phyloP scores from a whole-genome alignment of 2,888 invertebrate genomes.

The Ophion ventricosus region DNA sequence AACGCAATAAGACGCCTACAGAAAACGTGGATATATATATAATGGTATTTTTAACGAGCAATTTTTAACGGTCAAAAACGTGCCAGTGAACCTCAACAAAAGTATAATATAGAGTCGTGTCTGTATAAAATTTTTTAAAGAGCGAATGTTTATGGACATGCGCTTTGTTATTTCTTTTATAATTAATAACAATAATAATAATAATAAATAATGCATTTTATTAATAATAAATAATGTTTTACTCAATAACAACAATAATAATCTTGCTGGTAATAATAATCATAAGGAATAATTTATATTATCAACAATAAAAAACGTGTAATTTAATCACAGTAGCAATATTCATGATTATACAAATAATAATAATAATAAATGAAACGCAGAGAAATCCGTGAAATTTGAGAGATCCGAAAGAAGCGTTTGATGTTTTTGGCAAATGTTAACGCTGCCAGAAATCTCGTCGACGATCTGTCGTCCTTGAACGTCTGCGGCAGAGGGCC shows the following conservation, averaged over 20 bases:
- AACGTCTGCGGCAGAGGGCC: constrained; percentile 61
- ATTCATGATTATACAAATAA: not conserved
- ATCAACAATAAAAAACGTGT: not conserved
- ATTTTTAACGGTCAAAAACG: not conserved
- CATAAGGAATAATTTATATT: not conserved
- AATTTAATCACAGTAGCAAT: not conserved
- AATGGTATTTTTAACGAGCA: not conserved
- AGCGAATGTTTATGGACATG: not conserved
- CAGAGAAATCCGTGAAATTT: constrained; percentile 30
- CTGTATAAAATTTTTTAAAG: not conserved
- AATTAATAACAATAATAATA: not conserved
- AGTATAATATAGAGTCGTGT: not conserved
- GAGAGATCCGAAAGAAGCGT: constrained; percentile 48
- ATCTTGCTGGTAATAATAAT: not conserved
- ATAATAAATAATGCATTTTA: not conserved
- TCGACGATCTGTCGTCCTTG: constrained; percentile 61
- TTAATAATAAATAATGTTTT: not conserved
- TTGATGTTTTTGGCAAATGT: constrained; percentile 60
- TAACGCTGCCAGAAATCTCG: constrained; percentile 57
- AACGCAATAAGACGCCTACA: not conserved
- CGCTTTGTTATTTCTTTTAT: not conserved
- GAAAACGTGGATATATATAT: not conserved
- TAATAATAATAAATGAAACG: not conserved
- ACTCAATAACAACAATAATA: not conserved
- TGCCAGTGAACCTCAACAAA: not conserved